These are phyloP conservation scores for Holothuria leucospilota DNA, from an alignment of 53 echinoderm and acorn worm species.

Conservation along the genomic window DNA sequence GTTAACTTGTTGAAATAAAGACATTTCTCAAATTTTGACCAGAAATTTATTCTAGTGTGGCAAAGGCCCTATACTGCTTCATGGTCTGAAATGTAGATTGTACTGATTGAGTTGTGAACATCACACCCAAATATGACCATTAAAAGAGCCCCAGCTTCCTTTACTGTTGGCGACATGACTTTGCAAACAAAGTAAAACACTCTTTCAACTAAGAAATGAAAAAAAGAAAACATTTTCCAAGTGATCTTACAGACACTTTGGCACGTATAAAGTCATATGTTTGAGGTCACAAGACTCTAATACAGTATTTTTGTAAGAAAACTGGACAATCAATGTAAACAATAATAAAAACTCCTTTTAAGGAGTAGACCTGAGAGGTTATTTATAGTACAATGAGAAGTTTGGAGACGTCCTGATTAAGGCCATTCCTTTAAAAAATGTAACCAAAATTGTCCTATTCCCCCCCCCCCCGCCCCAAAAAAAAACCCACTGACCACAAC, in stretches of 20 bases:
- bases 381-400: constrained; percentile 12
- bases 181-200: constrained; percentile 8
- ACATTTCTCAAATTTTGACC: no score
- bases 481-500: no score
- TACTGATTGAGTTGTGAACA: no score
- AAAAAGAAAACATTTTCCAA: background rate
- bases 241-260: constrained; percentile 9
- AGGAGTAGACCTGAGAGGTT: constrained; percentile 27
- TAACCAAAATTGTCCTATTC: background rate
- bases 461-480: background rate
- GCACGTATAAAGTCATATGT: constrained; percentile 7
- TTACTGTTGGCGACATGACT: constrained; percentile 28
- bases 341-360: constrained; percentile 9
- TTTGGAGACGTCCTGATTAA: constrained; percentile 12
- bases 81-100: no score
- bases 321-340: background rate
- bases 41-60: no score
- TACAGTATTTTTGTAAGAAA: constrained; percentile 31
- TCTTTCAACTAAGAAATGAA: background rate
- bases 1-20: no score
- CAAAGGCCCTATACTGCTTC: no score
- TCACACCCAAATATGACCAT: no score
- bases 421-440: background rate
- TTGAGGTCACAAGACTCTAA: constrained; percentile 24
- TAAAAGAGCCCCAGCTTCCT: no score